Percentiles rank a stretch among this genome's conserved stretches.
Evolutionary conservation across 2,888 invertebrate genomes (phyloP).

Genomic region (Stenurella melanura): DNA sequence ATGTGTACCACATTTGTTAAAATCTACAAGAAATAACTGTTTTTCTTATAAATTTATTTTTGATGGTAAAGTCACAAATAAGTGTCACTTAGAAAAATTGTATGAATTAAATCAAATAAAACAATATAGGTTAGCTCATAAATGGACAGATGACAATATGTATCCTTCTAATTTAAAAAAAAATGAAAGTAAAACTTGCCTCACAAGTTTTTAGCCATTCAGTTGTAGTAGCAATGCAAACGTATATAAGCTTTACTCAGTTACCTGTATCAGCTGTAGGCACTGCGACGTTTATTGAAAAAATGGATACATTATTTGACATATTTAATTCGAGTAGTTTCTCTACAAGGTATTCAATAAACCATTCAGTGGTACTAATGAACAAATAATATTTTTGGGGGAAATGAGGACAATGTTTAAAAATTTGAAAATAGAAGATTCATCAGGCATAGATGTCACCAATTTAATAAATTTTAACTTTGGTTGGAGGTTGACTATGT

Average conservation of each 20-base stretch:
- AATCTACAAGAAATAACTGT: constrained; percentile 45
- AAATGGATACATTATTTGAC: constrained; percentile 15
- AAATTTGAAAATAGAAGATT: constrained; percentile 12
- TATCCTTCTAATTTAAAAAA: constrained; percentile 21
- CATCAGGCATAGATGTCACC: constrained; percentile 13
- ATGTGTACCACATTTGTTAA: constrained; percentile 40
- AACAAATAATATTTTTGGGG: constrained; percentile 11
- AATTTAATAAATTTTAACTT: constrained; percentile 23
- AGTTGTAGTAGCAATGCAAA: constrained; percentile 8
- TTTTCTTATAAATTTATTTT: constrained; percentile 32
- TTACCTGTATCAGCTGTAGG: constrained; percentile 12
- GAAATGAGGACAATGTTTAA: constrained; percentile 25
- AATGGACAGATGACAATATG: constrained; percentile 1
- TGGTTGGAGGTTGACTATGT: constrained; percentile 17
- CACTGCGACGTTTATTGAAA: constrained; percentile 7
- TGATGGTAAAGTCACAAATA: not conserved
- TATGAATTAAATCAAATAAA: constrained; percentile 13
- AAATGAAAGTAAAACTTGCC: constrained; percentile 10
- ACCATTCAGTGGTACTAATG: constrained; percentile 22
- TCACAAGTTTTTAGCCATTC: constrained; percentile 20
- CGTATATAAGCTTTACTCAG: constrained; percentile 26
- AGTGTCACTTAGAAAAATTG: constrained; percentile 18
- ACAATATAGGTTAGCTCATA: constrained; percentile 13
- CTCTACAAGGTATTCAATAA: not conserved
- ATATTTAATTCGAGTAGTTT: constrained; percentile 27